A percentile compares a stretch with the other conserved stretches of the same genome.
These are phyloP conservation scores for Odontocerum albicorne DNA, from an alignment of 2,888 invertebrate species.

Conservation along the genomic window DNA sequence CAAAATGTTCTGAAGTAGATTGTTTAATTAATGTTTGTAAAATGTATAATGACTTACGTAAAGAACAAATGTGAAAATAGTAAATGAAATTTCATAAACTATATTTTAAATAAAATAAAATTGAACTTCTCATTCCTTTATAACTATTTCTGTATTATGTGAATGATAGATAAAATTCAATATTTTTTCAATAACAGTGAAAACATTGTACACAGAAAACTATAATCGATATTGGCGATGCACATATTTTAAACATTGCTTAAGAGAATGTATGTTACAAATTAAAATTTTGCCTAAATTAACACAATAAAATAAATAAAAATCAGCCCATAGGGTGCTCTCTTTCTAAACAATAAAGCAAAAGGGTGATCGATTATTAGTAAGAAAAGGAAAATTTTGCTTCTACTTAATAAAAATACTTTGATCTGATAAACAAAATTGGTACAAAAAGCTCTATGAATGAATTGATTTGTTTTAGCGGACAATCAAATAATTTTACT, in stretches of 20 bases:
- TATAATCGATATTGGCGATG: slow-evolving; percentile 13
- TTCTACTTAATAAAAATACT: slow-evolving; percentile 26
- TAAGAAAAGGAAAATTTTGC: slow-evolving; percentile 35
- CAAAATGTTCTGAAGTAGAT: too few relatives aligned
- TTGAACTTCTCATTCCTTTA: not conserved
- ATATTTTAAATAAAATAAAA: too few relatives aligned
- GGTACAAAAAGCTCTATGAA: not conserved
- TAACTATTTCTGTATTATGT: not conserved
- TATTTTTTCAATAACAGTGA: too few relatives aligned
- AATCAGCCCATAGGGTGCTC: slow-evolving; percentile 37
- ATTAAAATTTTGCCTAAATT: slow-evolving; percentile 22
- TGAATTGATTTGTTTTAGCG: not conserved
- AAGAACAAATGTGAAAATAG: too few relatives aligned
- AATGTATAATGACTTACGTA: too few relatives aligned
- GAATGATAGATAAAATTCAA: not conserved
- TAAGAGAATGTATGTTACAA: slow-evolving; percentile 8
- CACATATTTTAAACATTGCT: slow-evolving; percentile 7
- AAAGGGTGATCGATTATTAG: slow-evolving; percentile 34
- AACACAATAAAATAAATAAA: slow-evolving; percentile 26
- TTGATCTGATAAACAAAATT: too few relatives aligned
- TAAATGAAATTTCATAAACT: too few relatives aligned
- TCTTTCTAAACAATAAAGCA: slow-evolving; percentile 36
- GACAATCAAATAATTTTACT: not conserved
- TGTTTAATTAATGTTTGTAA: too few relatives aligned
- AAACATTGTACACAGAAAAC: too few relatives aligned